Base-by-base conservation (phyloP, 2,888 invertebrate species). In the Mycalesis mineus region DNA sequence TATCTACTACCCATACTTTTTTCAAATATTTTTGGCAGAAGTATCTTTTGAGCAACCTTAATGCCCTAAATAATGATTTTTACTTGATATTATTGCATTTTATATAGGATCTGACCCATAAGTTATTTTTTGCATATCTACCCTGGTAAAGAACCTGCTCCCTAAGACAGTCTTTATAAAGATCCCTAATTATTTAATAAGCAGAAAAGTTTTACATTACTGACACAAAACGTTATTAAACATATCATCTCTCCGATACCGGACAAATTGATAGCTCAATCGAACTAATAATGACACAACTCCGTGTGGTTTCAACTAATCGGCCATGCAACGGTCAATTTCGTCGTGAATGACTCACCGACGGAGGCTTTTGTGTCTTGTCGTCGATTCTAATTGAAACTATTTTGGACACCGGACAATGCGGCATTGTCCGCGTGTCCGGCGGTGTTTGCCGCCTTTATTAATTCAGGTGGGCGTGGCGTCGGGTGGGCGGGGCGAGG, bases 351-450 rank as follows among this genome's bases (percentile, higher is more conserved):
- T 82, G 84, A 80, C 80, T 80, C 77, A 75, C 73, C 73, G 76
- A 74, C 77, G 76, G 75, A 72, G 65, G 80, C 87, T 86, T 85
- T 87, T 88, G 86, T 87, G 80, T 78, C 75, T 77, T 74, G 78
- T 80, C 72, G 81, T 78, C 81, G 84, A 77, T 84, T 86, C 88
- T 88, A 88, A 89, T 88, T 88, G 88, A 88, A 89, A 89, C 89
- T 88, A 88, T 89, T 89, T 88, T 82, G 88, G 85, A 79, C 82
- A 78, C 70, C 78, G 87, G 86, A 89, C 89, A 88, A 88, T 85
- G 84, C 76, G 66, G 84, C 78, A 88, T 88, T 88, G 88, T 88
- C 87, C 87, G 87, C 87, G 84, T 88, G 88, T 88, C 88, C 88
- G 73, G 80, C 80, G 77, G 74, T 88, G 88, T 88, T 89, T 88